These are phyloP conservation scores for Toxotes jaculatrix DNA, from an alignment of 2,113 vertebrate species.

Conservation along the genomic window DNA sequence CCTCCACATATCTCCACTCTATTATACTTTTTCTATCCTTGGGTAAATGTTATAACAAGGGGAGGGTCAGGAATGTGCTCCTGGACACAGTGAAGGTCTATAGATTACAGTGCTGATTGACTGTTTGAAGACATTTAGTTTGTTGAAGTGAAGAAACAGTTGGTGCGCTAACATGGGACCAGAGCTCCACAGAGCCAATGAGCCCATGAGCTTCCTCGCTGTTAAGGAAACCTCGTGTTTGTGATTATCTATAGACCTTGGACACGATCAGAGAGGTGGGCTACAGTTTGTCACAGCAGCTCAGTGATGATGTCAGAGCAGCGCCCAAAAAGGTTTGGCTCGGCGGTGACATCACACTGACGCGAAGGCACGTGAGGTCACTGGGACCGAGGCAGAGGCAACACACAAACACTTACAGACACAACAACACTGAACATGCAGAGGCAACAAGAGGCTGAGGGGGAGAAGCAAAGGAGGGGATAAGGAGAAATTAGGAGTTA, in stretches of 20 bases:
- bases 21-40: constrained; percentile 30
- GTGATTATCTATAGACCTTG: constrained; percentile 67
- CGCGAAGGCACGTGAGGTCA: constrained; percentile 43
- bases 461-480: constrained; percentile 56
- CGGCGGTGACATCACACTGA: constrained; percentile 57
- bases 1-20: constrained; percentile 35
- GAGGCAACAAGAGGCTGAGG: constrained; percentile 58
- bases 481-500: constrained; percentile 55
- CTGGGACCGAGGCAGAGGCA: constrained; percentile 1
- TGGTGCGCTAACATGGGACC: not conserved
- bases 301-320: constrained; percentile 64
- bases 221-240: constrained; percentile 19
- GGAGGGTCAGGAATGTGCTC: constrained; percentile 7
- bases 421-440: constrained; percentile 77
- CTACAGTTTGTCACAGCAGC: constrained; percentile 34
- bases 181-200: not conserved
- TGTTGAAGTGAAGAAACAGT: constrained; percentile 11
- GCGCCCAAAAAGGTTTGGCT: constrained; percentile 3
- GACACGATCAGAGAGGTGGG: constrained; percentile 23
- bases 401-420: constrained; percentile 58
- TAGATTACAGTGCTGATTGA: constrained; percentile 46
- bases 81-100: constrained; percentile 57
- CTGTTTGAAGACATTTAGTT: not conserved
- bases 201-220: constrained; percentile 11
- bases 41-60: not conserved